phyloP scores from a whole-genome alignment of 2,888 invertebrate genomes.

The Pollenia labialis region DNA sequence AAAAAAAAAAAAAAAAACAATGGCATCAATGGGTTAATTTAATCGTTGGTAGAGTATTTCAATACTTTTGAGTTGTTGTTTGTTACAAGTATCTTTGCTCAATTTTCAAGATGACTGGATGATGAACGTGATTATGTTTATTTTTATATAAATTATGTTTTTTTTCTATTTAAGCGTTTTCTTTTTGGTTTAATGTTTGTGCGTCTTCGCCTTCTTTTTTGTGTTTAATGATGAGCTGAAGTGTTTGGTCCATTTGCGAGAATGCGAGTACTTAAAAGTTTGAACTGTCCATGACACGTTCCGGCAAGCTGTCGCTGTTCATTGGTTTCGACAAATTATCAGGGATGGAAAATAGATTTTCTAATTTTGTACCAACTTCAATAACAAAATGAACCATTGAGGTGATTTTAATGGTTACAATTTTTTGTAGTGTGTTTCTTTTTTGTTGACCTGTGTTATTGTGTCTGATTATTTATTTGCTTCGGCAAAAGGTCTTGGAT shows the following conservation, averaged over 20 bases:
- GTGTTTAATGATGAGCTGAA: conserved; percentile 52
- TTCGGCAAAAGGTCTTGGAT: too few species aligned
- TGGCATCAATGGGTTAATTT: conserved; percentile 31
- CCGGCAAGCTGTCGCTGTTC: neutral
- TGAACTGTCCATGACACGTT: conserved; percentile 30
- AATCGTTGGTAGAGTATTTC: conserved; percentile 19
- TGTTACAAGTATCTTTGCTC: conserved; percentile 21
- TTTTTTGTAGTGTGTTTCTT: too few species aligned
- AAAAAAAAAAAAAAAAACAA: neutral
- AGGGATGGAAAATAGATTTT: too few species aligned
- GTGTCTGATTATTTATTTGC: too few species aligned
- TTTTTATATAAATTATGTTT: conserved; percentile 41
- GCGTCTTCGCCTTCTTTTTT: conserved; percentile 31
- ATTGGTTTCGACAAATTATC: neutral
- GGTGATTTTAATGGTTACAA: too few species aligned
- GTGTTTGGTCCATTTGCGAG: conserved; percentile 52
- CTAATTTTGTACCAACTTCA: too few species aligned
- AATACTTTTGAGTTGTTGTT: conserved; percentile 55
- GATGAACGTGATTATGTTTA: conserved; percentile 52
- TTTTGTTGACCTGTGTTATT: too few species aligned
- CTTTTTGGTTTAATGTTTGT: conserved; percentile 6
- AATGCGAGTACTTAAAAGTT: conserved; percentile 39
- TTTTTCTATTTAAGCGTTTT: conserved; percentile 26
- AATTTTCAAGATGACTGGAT: conserved; percentile 40
- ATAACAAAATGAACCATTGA: too few species aligned